Base-by-base conservation (phyloP, 2,797 vertebrate species). In the Rhincodon typus region DNA sequence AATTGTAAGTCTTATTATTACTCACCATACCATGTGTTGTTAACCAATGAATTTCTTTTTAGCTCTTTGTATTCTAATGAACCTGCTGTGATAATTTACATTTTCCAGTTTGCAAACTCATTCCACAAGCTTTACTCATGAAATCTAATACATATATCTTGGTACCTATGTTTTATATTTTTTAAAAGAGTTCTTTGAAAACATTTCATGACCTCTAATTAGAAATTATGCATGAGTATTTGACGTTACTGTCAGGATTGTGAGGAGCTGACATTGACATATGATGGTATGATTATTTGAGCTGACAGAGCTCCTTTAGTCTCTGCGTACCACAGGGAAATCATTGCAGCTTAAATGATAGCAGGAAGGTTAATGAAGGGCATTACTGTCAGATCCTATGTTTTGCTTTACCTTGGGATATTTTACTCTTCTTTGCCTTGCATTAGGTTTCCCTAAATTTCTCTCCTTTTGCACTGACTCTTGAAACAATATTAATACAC, bases 171-270 rank as follows among this genome's bases (percentile, higher is more conserved):
- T 38, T 66, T 67, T 34, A 38, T 38, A 3, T 66, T 91, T 66
- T 91, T 93, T 69, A n/a, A 69, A 42, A 42, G 6, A 19, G 10
- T 62, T 91, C 30, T 91, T 38, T 66, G 91, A 94, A 96, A 96
- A 90, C 96, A 82, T 84, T 96, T 96, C 96, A 96, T 96, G 95
- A 79, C 46, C 96, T 96, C 96, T 1, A 95, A 96, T 96, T 96
- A 34, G 57, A 96, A 96, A 97, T 96, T 72, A 95, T 96, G 96
- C 96, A 97, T 97, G 96, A 96, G 97, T 97, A 97, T 97, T 97
- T 97, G 96, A 97, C 97, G 70, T 17, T 21, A 25, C 95, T 96
- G 95, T 38, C 96, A 96, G 96, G 97, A 96, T 96, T 97, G 97
- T 96, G 53, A 0, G 0, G 19, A 1, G 95, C 95, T 91, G 90